Conservation (phyloP, 1,140 invertebrate genomes). For the Tribolium madens region DNA sequence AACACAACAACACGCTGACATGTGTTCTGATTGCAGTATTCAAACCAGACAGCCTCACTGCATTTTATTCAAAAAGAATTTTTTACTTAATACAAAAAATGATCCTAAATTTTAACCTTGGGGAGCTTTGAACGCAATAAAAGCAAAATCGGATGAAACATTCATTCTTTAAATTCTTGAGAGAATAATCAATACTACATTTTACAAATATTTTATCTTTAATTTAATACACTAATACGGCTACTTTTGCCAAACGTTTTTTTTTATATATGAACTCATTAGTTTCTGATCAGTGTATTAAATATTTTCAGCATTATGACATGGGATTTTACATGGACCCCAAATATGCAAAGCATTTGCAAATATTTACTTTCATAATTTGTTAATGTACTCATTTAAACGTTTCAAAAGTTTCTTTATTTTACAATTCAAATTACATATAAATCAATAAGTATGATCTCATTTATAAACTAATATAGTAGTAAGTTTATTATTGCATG, state of each 20-base stretch:
- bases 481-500: neutral
- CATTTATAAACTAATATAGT: slow-evolving; percentile 5
- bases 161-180: neutral
- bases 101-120: neutral
- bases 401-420: neutral
- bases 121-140: neutral
- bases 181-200: neutral
- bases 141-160: neutral
- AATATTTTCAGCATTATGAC: neutral
- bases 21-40: slow-evolving; percentile 19
- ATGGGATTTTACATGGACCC: neutral
- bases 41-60: neutral
- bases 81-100: neutral
- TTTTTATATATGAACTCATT: neutral
- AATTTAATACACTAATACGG: neutral
- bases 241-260: neutral
- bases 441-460: neutral
- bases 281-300: neutral
- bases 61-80: neutral
- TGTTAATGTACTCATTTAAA: neutral
- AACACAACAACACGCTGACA: slow-evolving; percentile 39
- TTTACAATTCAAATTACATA: neutral
- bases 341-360: neutral
- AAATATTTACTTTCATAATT: neutral
- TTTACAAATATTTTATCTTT: neutral